Evolutionary conservation across 2,888 invertebrate species (phyloP).

Genomic region (Balanococcus diminutus): DNA sequence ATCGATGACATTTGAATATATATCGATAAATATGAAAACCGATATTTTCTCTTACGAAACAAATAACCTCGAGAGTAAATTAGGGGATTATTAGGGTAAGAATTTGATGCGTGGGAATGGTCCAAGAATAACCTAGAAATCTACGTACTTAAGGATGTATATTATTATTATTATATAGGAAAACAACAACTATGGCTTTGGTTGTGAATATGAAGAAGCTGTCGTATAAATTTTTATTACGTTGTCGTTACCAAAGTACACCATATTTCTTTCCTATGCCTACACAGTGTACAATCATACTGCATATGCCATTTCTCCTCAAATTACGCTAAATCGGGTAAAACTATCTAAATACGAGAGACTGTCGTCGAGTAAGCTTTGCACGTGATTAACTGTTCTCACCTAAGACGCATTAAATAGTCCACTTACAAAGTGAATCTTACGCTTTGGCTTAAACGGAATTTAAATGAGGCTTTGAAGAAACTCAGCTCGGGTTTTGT

Average conservation of each 20-base stretch:
- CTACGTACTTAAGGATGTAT: neutral
- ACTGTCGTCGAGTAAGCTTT: neutral
- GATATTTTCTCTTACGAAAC: neutral
- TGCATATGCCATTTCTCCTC: neutral
- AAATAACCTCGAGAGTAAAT: conserved; percentile 5
- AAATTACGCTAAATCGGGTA: neutral
- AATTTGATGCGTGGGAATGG: neutral
- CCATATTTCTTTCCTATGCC: neutral
- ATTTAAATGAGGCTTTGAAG: conserved; percentile 1
- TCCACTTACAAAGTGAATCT: neutral
- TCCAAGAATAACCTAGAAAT: conserved; percentile 1
- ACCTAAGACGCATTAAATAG: neutral
- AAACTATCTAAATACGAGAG: neutral
- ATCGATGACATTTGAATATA: neutral
- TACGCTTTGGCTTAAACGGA: neutral
- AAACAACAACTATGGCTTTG: neutral
- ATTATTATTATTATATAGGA: neutral
- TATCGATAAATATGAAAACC: neutral
- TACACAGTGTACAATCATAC: no score
- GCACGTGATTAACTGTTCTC: neutral
- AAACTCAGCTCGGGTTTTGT: neutral
- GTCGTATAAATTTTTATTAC: conserved; percentile 11
- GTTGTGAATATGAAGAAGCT: neutral
- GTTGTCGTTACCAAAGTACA: neutral
- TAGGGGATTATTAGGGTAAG: conserved; percentile 5